phyloP scores from a whole-genome alignment of 1,140 invertebrate species.

The Lamellibrachia luymesi region DNA sequence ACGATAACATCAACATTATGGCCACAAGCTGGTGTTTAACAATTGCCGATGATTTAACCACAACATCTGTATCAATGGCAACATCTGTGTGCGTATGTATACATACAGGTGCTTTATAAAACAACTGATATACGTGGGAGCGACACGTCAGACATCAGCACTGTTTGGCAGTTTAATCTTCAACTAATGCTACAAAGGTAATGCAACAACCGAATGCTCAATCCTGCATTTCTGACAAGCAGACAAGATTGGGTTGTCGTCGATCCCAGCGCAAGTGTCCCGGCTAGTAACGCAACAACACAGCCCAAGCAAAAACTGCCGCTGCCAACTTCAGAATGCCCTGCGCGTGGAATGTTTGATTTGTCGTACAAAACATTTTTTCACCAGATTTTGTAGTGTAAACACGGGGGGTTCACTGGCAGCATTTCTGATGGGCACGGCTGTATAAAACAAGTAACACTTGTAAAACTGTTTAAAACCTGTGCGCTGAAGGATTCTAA shows the following conservation, averaged over 20 bases:
- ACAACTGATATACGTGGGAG: not conserved
- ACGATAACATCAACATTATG: not conserved
- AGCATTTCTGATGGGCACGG: not conserved
- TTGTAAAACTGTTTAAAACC: not conserved
- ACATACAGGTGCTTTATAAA: not conserved
- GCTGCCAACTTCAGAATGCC: not conserved
- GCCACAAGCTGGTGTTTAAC: not conserved
- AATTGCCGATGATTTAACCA: not conserved
- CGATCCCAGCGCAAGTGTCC: not conserved
- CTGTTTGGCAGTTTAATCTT: constrained; percentile 5
- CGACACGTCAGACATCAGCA: not conserved
- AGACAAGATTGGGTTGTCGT: not conserved
- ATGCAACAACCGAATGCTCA: not conserved
- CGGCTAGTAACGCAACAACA: not conserved
- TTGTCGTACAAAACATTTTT: not conserved
- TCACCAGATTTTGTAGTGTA: not conserved
- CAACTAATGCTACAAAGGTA: not conserved
- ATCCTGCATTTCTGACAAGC: not conserved
- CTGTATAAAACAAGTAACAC: not conserved
- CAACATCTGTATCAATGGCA: not conserved
- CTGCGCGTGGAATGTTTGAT: not conserved
- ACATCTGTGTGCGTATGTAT: not conserved
- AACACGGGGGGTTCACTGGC: not conserved
- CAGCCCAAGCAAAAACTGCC: not conserved
- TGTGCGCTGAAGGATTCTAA: not conserved